Conservation (phyloP, 2,113 vertebrate species). For the Psilopogon haemacephalus region DNA sequence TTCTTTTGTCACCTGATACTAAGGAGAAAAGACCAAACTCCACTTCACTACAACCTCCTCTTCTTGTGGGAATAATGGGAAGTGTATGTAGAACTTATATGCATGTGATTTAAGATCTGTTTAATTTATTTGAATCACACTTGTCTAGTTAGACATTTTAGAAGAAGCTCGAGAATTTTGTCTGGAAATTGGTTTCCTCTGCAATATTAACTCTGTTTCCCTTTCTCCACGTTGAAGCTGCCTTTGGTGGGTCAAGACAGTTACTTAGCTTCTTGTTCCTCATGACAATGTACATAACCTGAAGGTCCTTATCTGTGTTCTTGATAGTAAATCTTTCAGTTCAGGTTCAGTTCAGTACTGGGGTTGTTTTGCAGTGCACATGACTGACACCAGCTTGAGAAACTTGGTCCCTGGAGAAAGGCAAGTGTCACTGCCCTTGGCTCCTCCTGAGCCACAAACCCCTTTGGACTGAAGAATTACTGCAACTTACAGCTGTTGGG, state of each 20-base stretch:
- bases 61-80: neutral
- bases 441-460: neutral
- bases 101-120: neutral
- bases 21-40: no score
- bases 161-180: neutral
- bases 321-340: neutral
- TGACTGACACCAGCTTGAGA: neutral
- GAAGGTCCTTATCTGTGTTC: neutral
- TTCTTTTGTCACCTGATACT: no score
- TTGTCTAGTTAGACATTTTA: neutral
- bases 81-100: neutral
- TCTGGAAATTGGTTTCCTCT: neutral
- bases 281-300: neutral
- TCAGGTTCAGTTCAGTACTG: no score
- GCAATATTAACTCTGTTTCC: neutral
- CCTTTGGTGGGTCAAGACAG: neutral
- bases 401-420: neutral
- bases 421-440: neutral
- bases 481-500: neutral
- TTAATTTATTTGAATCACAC: neutral
- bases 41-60: no score
- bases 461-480: neutral
- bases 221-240: neutral
- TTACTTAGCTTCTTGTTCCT: neutral
- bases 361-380: neutral